Percentiles rank a stretch among this genome's conserved stretches.
Evolutionary conservation across 2,113 vertebrate species (phyloP).

Genomic region (Isichthys henryi): DNA sequence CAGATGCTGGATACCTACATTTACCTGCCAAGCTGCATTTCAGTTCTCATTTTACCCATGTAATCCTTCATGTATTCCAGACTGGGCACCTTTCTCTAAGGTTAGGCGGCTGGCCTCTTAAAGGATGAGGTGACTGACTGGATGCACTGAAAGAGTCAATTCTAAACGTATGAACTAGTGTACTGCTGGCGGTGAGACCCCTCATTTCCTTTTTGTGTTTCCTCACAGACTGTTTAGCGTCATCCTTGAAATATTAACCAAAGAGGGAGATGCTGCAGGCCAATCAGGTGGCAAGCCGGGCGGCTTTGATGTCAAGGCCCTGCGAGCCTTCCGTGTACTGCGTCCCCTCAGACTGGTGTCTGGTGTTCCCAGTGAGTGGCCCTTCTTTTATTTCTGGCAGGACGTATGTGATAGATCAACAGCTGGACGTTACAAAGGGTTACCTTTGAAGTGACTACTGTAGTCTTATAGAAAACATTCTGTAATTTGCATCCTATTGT

Average conservation of each 20-base stretch:
- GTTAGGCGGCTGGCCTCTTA: neutral
- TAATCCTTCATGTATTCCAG: constrained; percentile 17
- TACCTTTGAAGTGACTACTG: neutral
- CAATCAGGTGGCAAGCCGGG: constrained; percentile 84
- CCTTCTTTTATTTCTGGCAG: neutral
- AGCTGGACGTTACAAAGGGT: neutral
- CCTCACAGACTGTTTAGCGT: constrained; percentile 90
- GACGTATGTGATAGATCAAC: neutral
- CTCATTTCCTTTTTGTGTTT: constrained; percentile 5
- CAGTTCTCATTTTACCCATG: constrained; percentile 8
- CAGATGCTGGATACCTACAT: neutral
- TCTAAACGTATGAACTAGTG: neutral
- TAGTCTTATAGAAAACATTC: neutral
- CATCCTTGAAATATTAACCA: constrained; percentile 95
- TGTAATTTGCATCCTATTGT: neutral
- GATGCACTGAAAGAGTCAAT: neutral
- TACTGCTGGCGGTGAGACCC: neutral
- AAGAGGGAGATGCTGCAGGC: constrained; percentile 72
- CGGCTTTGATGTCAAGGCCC: constrained; percentile 98
- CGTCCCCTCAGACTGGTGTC: constrained; percentile 97
- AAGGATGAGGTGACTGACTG: neutral
- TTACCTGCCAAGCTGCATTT: neutral
- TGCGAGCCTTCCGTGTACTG: constrained; percentile 96
- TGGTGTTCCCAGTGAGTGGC: constrained; percentile 95
- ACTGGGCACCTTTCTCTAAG: neutral